phyloP scores from a whole-genome alignment of 1,140 invertebrate genomes.

The Lordiphosa stackelbergi region DNA sequence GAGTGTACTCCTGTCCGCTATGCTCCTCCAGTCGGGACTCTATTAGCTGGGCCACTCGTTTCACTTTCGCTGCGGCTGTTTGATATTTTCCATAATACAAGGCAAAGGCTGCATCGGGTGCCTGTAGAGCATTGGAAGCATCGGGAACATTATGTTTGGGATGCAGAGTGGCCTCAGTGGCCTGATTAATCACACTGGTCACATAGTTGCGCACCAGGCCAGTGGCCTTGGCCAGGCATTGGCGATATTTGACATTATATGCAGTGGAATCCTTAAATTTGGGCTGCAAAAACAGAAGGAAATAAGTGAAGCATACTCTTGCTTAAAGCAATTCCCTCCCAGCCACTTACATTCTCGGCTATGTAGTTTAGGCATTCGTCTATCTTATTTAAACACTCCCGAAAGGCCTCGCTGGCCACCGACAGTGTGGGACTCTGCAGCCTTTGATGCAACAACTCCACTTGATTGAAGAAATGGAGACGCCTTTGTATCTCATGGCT shows the following conservation, averaged over 20 bases:
- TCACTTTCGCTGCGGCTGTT: constrained; percentile 89
- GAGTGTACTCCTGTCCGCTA: constrained; percentile 86
- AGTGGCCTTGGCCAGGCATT: constrained; percentile 88
- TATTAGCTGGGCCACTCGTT: constrained; percentile 87
- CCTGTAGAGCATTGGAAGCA: constrained; percentile 34
- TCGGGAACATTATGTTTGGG: constrained; percentile 69
- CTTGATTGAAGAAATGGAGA: constrained; percentile 90
- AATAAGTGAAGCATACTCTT: too few relatives aligned
- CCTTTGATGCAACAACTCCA: constrained; percentile 88
- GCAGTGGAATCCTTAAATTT: constrained; percentile 85
- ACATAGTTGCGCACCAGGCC: constrained; percentile 87
- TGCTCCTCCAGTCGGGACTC: constrained; percentile 83
- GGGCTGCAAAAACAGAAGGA: constrained; percentile 49
- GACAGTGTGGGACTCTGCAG: constrained; percentile 87
- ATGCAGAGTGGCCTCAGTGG: constrained; percentile 85
- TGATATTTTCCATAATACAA: constrained; percentile 97
- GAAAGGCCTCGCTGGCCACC: constrained; percentile 89
- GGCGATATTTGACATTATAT: constrained; percentile 86
- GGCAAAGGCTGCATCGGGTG: constrained; percentile 88
- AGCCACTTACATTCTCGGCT: constrained; percentile 84
- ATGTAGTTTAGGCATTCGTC: constrained; percentile 93
- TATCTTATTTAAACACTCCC: constrained; percentile 88
- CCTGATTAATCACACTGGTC: constrained; percentile 84
- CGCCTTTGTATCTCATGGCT: constrained; percentile 88
- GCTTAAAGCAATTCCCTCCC: too few relatives aligned